These are phyloP conservation scores for Sebastiscus tertius DNA, from an alignment of 2,797 vertebrate species.

Conservation along the genomic window DNA sequence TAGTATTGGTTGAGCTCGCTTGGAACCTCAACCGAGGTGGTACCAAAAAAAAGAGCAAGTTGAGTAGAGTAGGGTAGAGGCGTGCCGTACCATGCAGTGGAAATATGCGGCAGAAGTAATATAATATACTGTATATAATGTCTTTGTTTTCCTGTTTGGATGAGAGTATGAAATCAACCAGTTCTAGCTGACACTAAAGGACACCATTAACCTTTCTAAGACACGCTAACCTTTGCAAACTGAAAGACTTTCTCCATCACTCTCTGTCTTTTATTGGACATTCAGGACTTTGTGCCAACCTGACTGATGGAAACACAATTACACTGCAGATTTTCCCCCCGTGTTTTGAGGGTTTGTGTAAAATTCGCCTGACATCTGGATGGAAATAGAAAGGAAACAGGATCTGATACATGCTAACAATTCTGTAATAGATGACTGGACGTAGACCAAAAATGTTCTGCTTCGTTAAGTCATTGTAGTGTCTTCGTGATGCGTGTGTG, in stretches of 20 bases:
- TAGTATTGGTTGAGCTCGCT: no score
- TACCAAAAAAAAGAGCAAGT: background rate
- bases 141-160: background rate
- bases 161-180: background rate
- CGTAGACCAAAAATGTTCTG: background rate
- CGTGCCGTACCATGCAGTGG: background rate
- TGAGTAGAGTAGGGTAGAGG: background rate
- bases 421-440: background rate
- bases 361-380: background rate
- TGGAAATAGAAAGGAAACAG: background rate
- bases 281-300: background rate
- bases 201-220: background rate
- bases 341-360: background rate
- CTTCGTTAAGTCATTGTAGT: background rate
- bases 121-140: background rate
- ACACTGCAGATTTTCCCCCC: background rate
- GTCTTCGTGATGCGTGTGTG: background rate
- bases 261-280: background rate
- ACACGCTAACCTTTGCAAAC: background rate
- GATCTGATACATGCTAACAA: background rate
- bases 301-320: slow-evolving; percentile 4
- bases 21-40: background rate
- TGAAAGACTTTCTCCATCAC: background rate
- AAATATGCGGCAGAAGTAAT: no score
- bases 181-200: background rate